Evolutionary conservation across 2,113 vertebrate species (phyloP).

Genomic region (Oryctolagus cuniculus): mOryCun1.1 NC_091438.1:19228501-19229000

Average conservation of each 20-base stretch:
- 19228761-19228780: too few species aligned
- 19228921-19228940: not conserved
- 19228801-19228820: not conserved
- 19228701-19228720: too few species aligned
- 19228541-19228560: rapidly evolving
- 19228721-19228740: too few species aligned
- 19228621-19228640: not conserved
- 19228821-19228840: not conserved
- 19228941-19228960: not conserved
- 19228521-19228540: too few species aligned
- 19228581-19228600: not conserved
- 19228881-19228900: not conserved
- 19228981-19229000: not conserved
- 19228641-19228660: not conserved
- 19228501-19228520: not conserved
- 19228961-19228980: not conserved
- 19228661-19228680: not conserved
- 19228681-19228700: not conserved
- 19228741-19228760: too few species aligned
- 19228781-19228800: too few species aligned
- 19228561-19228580: not conserved
- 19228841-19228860: not conserved
- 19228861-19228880: not conserved
- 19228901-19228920: not conserved
- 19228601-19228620: not conserved